Conservation (phyloP, 1,140 invertebrate genomes). For the Charaxes varanes region DNA sequence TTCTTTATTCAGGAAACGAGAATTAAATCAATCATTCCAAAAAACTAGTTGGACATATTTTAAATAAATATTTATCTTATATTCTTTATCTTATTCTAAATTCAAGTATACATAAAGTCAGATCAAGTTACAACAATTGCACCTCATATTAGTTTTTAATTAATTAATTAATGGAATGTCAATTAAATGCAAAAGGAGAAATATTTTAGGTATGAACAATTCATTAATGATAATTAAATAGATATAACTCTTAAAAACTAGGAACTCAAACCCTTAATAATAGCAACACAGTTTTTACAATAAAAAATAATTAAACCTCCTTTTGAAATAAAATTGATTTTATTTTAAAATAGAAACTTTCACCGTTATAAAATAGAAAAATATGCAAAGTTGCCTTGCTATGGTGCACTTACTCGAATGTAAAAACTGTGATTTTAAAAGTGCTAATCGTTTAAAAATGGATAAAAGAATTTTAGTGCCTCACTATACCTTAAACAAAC, state of each 20-base stretch:
- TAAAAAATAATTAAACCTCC: slow-evolving; percentile 12
- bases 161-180: slow-evolving; percentile 5
- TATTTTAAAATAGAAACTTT: slow-evolving; percentile 10
- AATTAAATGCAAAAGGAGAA: not conserved
- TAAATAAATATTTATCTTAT: too few species aligned
- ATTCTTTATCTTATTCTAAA: not conserved
- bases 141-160: slow-evolving; percentile 3
- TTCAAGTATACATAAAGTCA: not conserved
- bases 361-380: too few species aligned
- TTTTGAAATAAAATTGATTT: slow-evolving; percentile 7
- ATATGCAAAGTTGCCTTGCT: slow-evolving; percentile 20
- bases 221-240: too few species aligned
- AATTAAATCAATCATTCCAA: too few species aligned
- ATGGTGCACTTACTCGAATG: slow-evolving; percentile 24
- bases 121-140: slow-evolving; percentile 2
- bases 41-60: too few species aligned
- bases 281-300: slow-evolving; percentile 50
- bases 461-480: slow-evolving; percentile 32
- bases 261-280: slow-evolving; percentile 3
- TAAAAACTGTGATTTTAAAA: slow-evolving; percentile 43
- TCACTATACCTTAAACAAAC: slow-evolving; percentile 57
- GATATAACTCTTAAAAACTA: too few species aligned
- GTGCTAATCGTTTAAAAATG: slow-evolving; percentile 41
- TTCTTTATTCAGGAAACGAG: too few species aligned
- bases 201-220: too few species aligned